phyloP scores from a whole-genome alignment of 2,113 vertebrate species.

The Cheirogaleus medius region DNA sequence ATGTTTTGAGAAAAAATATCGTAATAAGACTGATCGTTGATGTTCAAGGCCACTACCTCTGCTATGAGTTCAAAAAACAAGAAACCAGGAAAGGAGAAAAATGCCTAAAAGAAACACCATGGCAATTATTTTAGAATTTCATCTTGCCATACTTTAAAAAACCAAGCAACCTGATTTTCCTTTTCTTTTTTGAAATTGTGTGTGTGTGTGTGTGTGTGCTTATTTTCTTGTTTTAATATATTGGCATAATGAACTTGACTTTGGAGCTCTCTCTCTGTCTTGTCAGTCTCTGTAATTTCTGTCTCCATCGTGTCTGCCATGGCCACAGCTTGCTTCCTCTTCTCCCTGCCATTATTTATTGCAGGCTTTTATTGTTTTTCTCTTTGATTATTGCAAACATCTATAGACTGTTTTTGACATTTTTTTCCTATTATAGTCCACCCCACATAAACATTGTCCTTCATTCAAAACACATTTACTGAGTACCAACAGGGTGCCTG shows the following conservation, averaged over 20 bases:
- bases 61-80: background rate
- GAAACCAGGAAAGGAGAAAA: background rate
- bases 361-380: background rate
- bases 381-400: background rate
- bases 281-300: background rate
- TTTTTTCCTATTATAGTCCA: background rate
- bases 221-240: background rate
- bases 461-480: background rate
- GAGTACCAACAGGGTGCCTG: background rate
- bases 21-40: background rate
- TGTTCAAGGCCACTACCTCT: background rate
- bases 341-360: background rate
- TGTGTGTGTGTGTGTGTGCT: background rate
- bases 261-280: background rate
- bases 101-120: background rate
- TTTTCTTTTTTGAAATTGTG: background rate
- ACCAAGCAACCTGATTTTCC: background rate
- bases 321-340: background rate
- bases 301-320: background rate
- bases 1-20: background rate
- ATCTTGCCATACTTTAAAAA: background rate
- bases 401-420: background rate
- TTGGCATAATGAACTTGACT: background rate
- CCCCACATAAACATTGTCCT: background rate
- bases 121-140: background rate